Percentiles rank a stretch among this genome's conserved stretches.
These are phyloP conservation scores for Sphyrna mokarran DNA, from an alignment of 2,113 vertebrate species.

Conservation along the genomic window DNA sequence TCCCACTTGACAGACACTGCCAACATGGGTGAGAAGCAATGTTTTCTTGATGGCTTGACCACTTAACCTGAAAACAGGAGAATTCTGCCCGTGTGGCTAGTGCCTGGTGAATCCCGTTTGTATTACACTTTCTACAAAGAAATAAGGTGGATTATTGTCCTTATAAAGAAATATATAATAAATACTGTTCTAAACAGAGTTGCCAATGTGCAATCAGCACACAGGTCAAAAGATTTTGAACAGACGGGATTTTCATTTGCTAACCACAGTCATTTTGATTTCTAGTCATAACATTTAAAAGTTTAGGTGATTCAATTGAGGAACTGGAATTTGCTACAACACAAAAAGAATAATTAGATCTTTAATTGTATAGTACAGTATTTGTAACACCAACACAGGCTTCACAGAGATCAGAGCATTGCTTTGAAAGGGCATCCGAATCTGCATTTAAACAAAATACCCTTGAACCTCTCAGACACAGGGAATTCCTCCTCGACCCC, in stretches of 20 bases:
- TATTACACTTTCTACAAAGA: not conserved
- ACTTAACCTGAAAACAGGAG: no score
- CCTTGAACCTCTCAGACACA: no score
- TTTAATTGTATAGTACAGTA: not conserved
- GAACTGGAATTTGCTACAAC: not conserved
- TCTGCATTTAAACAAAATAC: no score
- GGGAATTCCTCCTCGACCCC: no score
- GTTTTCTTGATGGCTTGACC: no score
- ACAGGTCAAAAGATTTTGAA: not conserved
- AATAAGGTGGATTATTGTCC: not conserved
- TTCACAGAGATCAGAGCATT: no score
- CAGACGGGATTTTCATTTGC: not conserved
- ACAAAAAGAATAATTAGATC: not conserved
- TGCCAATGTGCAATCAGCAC: not conserved
- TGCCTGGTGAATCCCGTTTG: no score
- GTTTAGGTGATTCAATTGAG: not conserved
- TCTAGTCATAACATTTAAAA: not conserved
- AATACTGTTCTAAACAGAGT: not conserved
- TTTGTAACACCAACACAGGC: not conserved
- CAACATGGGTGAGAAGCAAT: no score
- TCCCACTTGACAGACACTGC: no score
- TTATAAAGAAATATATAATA: not conserved
- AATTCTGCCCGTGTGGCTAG: no score
- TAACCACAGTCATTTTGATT: not conserved
- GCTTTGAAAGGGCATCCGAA: no score